These are phyloP conservation scores for Acanthochromis polyacanthus DNA, from an alignment of 2,113 vertebrate genomes.

Conservation along the genomic window DNA sequence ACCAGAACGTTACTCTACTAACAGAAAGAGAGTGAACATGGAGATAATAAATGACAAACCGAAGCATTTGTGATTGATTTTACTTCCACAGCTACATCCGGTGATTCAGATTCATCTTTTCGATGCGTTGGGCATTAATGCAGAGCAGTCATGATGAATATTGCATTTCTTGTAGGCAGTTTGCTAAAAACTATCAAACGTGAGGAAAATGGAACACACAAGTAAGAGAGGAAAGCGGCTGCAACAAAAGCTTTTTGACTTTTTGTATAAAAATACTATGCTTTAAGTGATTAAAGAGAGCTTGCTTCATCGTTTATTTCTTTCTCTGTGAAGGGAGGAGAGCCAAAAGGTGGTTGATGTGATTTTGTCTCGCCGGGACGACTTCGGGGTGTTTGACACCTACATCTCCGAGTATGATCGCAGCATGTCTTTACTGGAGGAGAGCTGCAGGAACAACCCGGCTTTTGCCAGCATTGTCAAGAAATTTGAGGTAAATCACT, in stretches of 20 bases:
- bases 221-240: too few species aligned
- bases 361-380: slow-evolving; percentile 88
- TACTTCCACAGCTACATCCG: too few species aligned
- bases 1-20: too few species aligned
- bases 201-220: too few species aligned
- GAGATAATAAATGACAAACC: too few species aligned
- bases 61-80: too few species aligned
- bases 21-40: too few species aligned
- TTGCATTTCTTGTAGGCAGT: background rate
- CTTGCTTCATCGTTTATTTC: background rate
- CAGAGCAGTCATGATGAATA: background rate
- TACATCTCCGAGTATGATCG: slow-evolving; percentile 93
- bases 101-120: background rate
- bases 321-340: slow-evolving; percentile 86
- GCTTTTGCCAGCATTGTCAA: slow-evolving; percentile 85
- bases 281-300: background rate
- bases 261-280: background rate
- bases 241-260: background rate
- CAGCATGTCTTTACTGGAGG: slow-evolving; percentile 90
- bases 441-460: slow-evolving; percentile 85
- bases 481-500: slow-evolving; percentile 90
- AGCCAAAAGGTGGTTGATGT: slow-evolving; percentile 91
- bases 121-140: background rate
- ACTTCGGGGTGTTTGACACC: slow-evolving; percentile 88
- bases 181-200: too few species aligned